Evolutionary conservation across 2,888 invertebrate genomes (phyloP), one percentile per base, ranked within the genome.

Genomic region (Sicus ferrugineus): DNA sequence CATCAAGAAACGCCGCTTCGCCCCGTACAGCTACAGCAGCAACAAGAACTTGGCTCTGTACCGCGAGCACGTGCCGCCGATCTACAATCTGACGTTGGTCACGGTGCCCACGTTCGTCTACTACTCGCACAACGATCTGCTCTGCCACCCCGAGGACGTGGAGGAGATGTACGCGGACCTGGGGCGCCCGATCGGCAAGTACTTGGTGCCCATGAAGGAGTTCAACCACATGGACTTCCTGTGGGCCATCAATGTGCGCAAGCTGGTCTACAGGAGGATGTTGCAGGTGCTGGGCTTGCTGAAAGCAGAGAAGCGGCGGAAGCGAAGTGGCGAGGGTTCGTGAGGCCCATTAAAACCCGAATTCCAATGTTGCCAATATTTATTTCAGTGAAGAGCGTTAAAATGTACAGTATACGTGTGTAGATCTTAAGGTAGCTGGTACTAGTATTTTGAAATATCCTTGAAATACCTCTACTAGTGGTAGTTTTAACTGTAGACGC

Each of bases 181-280:
- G 68, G 82, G 80, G 16, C 78, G 79, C 62, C 84, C 88, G 0
- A 78, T 86, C 0, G 86, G 85, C 0, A 85, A 83, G 67, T 86
- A 87, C 78, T 81, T 86, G 61, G 85, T 91, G 3, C 81, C 87
- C 0, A 81, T 87, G 72, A 79, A 84, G 28, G 81, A 85, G 54
- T 92, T 89, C 73, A 89, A 88, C 77, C 92, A 92, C 78, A 81
- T 91, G 75, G 92, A 92, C 77, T 92, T 89, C 73, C 77, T 90
- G 56, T 91, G 89, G 86, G 91, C 89, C 0, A 84, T 83, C 11
- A 87, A 89, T 73, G 89, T 88, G 0, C 85, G 87, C 14, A 81
- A 80, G 14, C 75, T 87, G 30, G 77, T 92, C 5, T 91, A 91
- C 75, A 67, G 71, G 74, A 84, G 52, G 78, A 84, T 78, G 85